Evolutionary conservation across 2,888 invertebrate genomes (phyloP).

Genomic region (Adelognathus sp.): DNA sequence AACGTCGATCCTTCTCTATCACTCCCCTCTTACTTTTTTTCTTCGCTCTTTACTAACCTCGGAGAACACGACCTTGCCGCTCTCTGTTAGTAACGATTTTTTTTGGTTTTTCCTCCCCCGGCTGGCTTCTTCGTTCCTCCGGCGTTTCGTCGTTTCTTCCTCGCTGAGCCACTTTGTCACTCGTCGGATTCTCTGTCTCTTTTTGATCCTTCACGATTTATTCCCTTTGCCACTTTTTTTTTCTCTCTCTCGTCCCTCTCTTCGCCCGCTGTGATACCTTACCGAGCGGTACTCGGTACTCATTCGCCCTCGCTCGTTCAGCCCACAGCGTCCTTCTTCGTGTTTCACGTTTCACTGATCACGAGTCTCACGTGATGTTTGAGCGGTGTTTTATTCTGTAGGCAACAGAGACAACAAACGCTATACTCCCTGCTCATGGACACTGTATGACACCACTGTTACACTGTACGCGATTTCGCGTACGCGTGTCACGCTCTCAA

Average conservation of each 20-base stretch:
- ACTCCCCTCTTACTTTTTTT: no score
- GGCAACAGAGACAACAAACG: not conserved
- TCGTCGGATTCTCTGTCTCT: not conserved
- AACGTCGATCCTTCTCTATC: slow-evolving; percentile 20
- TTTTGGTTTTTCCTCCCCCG: slow-evolving; percentile 14
- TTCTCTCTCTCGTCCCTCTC: not conserved
- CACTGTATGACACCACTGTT: not conserved
- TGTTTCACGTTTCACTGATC: slow-evolving; percentile 22
- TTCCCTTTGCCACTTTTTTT: not conserved
- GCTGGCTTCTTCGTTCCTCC: slow-evolving; percentile 20
- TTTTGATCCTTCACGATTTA: not conserved
- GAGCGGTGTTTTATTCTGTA: not conserved
- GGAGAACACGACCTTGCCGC: slow-evolving; percentile 22
- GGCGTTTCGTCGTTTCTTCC: not conserved
- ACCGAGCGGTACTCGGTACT: not conserved
- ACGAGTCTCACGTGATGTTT: slow-evolving; percentile 26
- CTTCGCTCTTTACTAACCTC: not conserved
- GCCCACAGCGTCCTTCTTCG: not conserved
- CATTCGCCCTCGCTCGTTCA: not conserved
- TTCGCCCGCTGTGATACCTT: not conserved
- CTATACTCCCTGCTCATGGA: not conserved
- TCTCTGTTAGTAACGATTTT: slow-evolving; percentile 29
- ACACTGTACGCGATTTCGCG: not conserved
- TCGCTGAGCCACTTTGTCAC: not conserved
- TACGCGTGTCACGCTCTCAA: slow-evolving; percentile 6